A percentile compares a stretch with the other conserved stretches of the same genome.
These are phyloP conservation scores for Nymphicus hollandicus DNA, from an alignment of 2,113 vertebrate species.

Conservation along the genomic window DNA sequence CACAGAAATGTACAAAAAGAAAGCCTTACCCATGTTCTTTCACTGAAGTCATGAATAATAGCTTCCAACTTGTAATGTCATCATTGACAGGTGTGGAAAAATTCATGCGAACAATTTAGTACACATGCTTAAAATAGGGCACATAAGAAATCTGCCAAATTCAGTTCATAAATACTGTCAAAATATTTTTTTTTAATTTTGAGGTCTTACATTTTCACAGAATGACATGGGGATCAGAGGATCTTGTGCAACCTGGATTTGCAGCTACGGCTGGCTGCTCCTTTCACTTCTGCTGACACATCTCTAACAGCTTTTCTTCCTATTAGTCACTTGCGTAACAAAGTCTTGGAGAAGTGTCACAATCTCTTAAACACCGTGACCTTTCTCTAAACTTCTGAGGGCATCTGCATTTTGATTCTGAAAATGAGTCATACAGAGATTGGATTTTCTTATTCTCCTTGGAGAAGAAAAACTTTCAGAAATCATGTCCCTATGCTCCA, in stretches of 20 bases:
- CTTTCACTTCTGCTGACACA: background rate
- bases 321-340: background rate
- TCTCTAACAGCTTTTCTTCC: background rate
- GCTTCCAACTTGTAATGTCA: background rate
- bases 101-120: background rate
- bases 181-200: background rate
- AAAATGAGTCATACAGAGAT: background rate
- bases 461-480: background rate
- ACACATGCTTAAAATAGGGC: background rate
- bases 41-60: background rate
- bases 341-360: background rate
- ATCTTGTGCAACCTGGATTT: background rate
- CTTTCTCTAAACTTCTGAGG: background rate
- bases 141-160: background rate
- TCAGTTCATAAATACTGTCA: background rate
- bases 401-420: background rate
- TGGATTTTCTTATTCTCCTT: background rate
- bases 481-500: background rate
- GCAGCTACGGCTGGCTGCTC: background rate
- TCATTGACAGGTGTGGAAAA: background rate
- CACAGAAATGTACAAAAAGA: background rate
- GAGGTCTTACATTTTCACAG: background rate
- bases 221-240: background rate
- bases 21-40: background rate
- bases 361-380: background rate